Evolutionary conservation across 2,797 vertebrate species (phyloP).

Genomic region (Erithacus rubecula): DNA sequence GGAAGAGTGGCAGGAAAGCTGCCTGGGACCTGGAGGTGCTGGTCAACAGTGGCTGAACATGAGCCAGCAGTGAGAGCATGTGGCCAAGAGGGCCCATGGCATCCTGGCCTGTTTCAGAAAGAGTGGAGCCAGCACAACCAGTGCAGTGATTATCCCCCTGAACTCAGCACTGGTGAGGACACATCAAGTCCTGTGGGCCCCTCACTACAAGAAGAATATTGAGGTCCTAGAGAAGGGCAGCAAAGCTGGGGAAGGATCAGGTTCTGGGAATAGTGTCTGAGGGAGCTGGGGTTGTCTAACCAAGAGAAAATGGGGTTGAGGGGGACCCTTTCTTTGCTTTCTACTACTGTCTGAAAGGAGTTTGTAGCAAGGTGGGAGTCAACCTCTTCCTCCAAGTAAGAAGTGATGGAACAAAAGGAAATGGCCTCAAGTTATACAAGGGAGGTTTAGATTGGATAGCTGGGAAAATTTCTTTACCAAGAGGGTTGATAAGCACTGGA

Average conservation of each 20-base stretch:
- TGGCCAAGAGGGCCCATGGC: background rate
- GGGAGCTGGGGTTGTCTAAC: background rate
- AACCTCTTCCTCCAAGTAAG: background rate
- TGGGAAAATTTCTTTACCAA: background rate
- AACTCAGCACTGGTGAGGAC: background rate
- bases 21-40: background rate
- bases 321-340: background rate
- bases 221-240: background rate
- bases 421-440: background rate
- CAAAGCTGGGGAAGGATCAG: background rate
- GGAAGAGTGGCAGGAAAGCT: background rate
- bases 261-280: background rate
- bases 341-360: background rate
- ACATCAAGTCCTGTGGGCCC: background rate
- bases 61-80: background rate
- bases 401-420: background rate
- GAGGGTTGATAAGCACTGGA: background rate
- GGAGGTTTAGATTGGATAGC: background rate
- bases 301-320: background rate
- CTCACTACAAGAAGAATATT: background rate
- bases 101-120: background rate
- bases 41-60: background rate
- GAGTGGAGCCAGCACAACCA: background rate
- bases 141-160: background rate
- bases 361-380: background rate